phyloP scores from a whole-genome alignment of 2,797 vertebrate genomes.

The Thalassophryne amazonica region DNA sequence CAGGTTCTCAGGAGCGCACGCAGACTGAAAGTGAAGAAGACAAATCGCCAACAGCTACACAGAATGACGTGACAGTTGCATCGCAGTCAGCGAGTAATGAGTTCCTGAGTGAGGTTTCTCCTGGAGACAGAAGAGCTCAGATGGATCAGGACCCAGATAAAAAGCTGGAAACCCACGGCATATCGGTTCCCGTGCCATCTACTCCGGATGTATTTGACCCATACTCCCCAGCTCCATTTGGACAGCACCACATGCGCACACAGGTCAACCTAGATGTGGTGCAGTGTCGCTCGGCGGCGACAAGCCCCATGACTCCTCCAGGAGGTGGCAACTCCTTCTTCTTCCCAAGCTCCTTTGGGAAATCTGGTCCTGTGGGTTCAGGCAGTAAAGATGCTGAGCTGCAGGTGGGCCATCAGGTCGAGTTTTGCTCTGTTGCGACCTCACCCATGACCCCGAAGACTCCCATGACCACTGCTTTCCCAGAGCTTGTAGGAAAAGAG shows the following conservation, averaged over 20 bases:
- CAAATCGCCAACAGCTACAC: constrained; percentile 1
- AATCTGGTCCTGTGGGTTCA: constrained; percentile 23
- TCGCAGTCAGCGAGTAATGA: not conserved
- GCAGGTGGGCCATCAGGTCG: constrained; percentile 82
- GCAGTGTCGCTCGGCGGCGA: constrained; percentile 81
- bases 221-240: constrained; percentile 57
- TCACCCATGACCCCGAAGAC: constrained; percentile 82
- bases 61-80: not conserved
- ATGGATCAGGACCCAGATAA: not conserved
- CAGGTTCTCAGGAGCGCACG: constrained; percentile 12
- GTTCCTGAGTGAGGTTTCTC: not conserved
- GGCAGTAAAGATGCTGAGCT: constrained; percentile 80
- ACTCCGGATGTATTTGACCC: constrained; percentile 32
- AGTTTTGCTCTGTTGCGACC: constrained; percentile 86
- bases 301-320: constrained; percentile 90
- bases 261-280: constrained; percentile 84
- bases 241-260: constrained; percentile 78
- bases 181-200: constrained; percentile 24
- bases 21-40: constrained; percentile 15
- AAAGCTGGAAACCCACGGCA: constrained; percentile 5
- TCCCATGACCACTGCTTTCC: constrained; percentile 49
- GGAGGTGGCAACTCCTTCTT: constrained; percentile 74
- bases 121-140: not conserved
- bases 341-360: constrained; percentile 70
- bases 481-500: constrained; percentile 37